A percentile compares a stretch with the other conserved stretches of the same genome.
These are phyloP conservation scores for Calliopum simillimum DNA, from an alignment of 2,888 invertebrate species.

Conservation along the genomic window DNA sequence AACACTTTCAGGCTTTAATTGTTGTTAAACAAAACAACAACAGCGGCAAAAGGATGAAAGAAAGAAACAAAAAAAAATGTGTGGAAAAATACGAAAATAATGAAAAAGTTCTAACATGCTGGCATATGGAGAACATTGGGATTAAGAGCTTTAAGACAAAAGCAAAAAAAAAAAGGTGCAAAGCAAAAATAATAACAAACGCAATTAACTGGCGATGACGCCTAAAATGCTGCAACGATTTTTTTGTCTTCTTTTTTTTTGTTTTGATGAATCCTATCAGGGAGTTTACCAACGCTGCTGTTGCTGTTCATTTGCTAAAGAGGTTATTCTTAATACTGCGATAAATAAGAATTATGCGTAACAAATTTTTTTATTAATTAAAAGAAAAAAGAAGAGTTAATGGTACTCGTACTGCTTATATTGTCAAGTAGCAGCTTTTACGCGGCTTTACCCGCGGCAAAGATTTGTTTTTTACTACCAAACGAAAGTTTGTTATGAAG, in stretches of 20 bases:
- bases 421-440: no score
- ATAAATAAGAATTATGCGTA: no score
- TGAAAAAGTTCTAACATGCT: constrained; percentile 46
- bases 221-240: constrained; percentile 16
- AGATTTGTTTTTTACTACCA: no score
- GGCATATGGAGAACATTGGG: not conserved
- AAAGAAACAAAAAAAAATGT: not conserved
- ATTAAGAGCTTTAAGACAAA: not conserved
- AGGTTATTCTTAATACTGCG: no score
- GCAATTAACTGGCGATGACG: constrained; percentile 59
- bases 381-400: no score
- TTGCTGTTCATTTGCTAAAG: no score
- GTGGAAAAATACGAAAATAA: constrained; percentile 56
- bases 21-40: constrained; percentile 56
- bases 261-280: no score
- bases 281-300: no score
- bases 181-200: constrained; percentile 52
- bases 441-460: no score
- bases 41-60: constrained; percentile 40
- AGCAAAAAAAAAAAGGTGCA: constrained; percentile 24
- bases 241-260: not conserved
- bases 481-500: no score
- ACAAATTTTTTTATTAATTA: no score
- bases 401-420: no score
- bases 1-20: constrained; percentile 53